A percentile compares a stretch with the other conserved stretches of the same genome.
phyloP scores from a whole-genome alignment of 2,113 vertebrate genomes.

The Pionites leucogaster region DNA sequence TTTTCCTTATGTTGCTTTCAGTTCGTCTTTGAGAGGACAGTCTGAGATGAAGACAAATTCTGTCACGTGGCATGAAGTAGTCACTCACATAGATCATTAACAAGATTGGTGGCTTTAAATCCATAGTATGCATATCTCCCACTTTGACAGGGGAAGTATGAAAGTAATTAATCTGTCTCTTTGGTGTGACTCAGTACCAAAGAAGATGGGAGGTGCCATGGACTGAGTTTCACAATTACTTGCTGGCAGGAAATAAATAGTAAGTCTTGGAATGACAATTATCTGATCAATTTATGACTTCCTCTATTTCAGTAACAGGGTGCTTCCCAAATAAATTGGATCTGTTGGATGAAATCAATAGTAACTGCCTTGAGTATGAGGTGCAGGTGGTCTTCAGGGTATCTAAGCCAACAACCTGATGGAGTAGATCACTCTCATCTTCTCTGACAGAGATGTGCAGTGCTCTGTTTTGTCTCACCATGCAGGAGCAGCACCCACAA shows the following conservation, averaged over 20 bases:
- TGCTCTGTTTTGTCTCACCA: rapidly evolving
- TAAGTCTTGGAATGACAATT: not conserved
- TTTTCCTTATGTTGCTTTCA: not conserved
- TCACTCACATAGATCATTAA: not conserved
- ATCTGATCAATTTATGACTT: not conserved
- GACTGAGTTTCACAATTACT: not conserved
- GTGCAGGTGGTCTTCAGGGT: not conserved
- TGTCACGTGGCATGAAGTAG: not conserved
- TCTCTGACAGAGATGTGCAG: not conserved
- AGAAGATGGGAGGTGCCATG: not conserved
- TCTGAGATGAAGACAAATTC: not conserved
- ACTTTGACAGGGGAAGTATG: not conserved
- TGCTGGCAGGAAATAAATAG: not conserved
- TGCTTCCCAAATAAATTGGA: not conserved
- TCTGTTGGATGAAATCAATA: not conserved
- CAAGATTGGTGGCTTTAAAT: not conserved
- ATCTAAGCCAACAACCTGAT: not conserved
- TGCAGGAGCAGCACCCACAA: not conserved
- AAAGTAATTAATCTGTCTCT: not conserved
- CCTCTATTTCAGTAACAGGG: not conserved
- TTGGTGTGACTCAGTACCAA: not conserved
- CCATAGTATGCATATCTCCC: not conserved
- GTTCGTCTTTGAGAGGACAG: not conserved
- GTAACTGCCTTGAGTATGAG: not conserved
- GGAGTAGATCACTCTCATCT: not conserved